phyloP scores from a whole-genome alignment of 2,888 invertebrate species.

The Dryocosmus kuriphilus region DNA sequence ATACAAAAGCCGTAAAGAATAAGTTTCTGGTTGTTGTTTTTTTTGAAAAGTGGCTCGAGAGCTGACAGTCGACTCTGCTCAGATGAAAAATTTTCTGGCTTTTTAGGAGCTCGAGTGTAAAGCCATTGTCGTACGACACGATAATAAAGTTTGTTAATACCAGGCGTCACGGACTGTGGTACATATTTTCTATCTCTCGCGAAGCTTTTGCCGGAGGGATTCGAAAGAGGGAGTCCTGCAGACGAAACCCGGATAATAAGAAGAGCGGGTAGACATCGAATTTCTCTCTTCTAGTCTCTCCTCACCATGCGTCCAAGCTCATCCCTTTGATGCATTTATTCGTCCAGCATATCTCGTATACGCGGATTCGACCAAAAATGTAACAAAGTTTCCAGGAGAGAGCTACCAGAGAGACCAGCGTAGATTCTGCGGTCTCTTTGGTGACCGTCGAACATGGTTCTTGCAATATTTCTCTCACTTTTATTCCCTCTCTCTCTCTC shows the following conservation, averaged over 20 bases:
- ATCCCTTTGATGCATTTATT: constrained; percentile 74
- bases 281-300: constrained; percentile 54
- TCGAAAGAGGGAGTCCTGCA: constrained; percentile 21
- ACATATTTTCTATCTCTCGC: constrained; percentile 39
- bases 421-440: constrained; percentile 76
- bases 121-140: constrained; percentile 39
- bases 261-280: constrained; percentile 51
- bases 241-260: constrained; percentile 47
- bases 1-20: constrained; percentile 16
- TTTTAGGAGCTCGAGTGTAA: constrained; percentile 40
- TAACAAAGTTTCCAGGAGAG: constrained; percentile 73
- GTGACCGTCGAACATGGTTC: constrained; percentile 64
- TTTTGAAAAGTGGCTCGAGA: constrained; percentile 10
- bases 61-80: constrained; percentile 33
- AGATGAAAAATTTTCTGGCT: constrained; percentile 39
- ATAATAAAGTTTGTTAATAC: constrained; percentile 41
- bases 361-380: constrained; percentile 73
- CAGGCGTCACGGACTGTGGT: constrained; percentile 33
- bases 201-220: constrained; percentile 41
- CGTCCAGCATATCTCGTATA: constrained; percentile 63
- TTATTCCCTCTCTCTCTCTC: constrained; percentile 54
- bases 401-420: constrained; percentile 62
- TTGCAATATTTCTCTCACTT: constrained; percentile 59
- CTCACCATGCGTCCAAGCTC: constrained; percentile 50
- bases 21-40: constrained; percentile 21